Base-by-base conservation (phyloP, 2,113 vertebrate species). In the Motacilla alba region DNA sequence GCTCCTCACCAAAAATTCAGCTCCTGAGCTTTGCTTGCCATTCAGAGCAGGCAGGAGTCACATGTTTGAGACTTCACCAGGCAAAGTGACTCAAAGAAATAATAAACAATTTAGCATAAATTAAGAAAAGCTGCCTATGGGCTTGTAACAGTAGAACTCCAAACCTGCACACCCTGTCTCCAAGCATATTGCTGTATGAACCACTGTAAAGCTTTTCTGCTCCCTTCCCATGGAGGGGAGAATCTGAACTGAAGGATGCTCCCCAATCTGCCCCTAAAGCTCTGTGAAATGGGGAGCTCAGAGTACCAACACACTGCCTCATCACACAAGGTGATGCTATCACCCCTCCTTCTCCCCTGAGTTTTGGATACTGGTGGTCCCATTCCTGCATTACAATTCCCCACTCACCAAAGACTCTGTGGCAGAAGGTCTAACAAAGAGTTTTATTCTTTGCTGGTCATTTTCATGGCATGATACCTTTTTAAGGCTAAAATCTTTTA, bases 61-160 rank as follows among this genome's bases (percentile, higher is more conserved):
- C 63, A 55, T 2, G 0, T 70, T 39, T 93, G 94, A 89, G 89
- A 90, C 20, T 80, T 74, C 56, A 85, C 13, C 37, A 87, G 70
- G 81, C 69, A 79, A 90, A 91, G 30, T 15, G 46, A 69, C 55
- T 35, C 88, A 80, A 10, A 28, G 43, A 90, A 75, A 56, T 56
- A 77, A 58, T 31, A 39, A 89, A 37, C 39, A 26, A 69, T 91
- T 56, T 53, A 80, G 47, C 56, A 83, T 53, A 79, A 91, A 93
- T 76, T 90, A 79, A 60, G 53, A 80, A 83, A 91, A 90, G 67
- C 55, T 93, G 75, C 94, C 85, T 59, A 63, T 88, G 81, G 90
- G 59, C 27, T 83, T 90, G 46, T 63, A 90, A 88, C 11, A 66
- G 73, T 47, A 95, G 67, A 89, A 13, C 67, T 55, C 21, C 63